phyloP scores from a whole-genome alignment of 2,113 vertebrate genomes.

The Cyprinus carpio region DNA sequence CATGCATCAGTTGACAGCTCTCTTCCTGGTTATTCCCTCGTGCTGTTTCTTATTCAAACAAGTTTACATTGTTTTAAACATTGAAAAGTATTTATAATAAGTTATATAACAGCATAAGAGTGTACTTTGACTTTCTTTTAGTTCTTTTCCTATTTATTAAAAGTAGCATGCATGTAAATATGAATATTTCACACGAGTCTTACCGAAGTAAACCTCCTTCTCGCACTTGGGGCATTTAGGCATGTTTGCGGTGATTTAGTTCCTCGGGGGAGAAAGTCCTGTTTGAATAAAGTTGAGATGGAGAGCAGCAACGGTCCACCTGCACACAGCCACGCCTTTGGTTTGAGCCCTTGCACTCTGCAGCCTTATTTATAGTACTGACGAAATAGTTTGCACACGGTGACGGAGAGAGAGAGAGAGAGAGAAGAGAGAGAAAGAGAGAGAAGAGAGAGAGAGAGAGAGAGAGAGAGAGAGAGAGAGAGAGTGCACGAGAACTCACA shows the following conservation, averaged over 20 bases:
- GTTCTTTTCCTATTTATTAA: not conserved
- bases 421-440: not conserved
- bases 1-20: conserved; percentile 3
- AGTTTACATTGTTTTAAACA: too few species aligned
- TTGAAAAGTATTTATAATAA: too few species aligned
- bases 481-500: not conserved
- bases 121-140: not conserved
- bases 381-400: conserved; percentile 60
- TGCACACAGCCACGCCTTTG: conserved; percentile 61
- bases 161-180: not conserved
- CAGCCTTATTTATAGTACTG: conserved; percentile 66
- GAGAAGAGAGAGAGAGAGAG: conserved; percentile 3
- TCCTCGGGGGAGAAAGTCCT: conserved; percentile 43
- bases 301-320: conserved; percentile 55
- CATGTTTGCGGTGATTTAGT: conserved; percentile 73
- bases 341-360: conserved; percentile 54
- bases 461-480: not conserved
- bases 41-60: not conserved
- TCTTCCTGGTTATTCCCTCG: conserved; percentile 7
- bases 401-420: not conserved
- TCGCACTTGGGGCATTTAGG: conserved; percentile 93
- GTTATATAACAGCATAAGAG: not conserved
- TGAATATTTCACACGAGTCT: conserved; percentile 61
- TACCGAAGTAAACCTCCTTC: conserved; percentile 98
- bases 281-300: conserved; percentile 30